Conservation (phyloP, 2,113 vertebrate genomes). For the Nematolebias whitei region DNA sequence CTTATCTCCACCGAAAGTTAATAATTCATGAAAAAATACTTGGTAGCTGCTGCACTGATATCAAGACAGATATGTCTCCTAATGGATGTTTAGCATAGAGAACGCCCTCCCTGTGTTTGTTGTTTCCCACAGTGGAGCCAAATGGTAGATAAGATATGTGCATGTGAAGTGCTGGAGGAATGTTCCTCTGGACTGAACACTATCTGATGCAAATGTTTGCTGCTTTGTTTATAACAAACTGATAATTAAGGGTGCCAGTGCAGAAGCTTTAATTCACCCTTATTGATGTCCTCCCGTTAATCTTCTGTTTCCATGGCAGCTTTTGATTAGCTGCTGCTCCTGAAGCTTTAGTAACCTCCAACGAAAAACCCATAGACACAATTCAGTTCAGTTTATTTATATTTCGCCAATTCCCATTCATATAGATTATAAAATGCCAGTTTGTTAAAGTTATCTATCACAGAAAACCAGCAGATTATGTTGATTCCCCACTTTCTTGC, state of each 20-base stretch:
- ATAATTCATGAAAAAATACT: slow-evolving; percentile 73
- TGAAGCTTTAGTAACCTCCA: too few relatives aligned
- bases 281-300: too few relatives aligned
- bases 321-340: too few relatives aligned
- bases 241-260: neutral
- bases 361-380: too few relatives aligned
- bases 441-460: too few relatives aligned
- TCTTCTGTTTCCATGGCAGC: too few relatives aligned
- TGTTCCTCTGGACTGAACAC: neutral
- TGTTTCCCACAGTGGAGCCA: slow-evolving; percentile 39
- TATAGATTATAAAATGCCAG: too few relatives aligned
- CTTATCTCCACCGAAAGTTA: slow-evolving; percentile 72
- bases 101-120: slow-evolving; percentile 54
- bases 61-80: slow-evolving; percentile 55
- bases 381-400: too few relatives aligned
- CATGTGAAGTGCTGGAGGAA: slow-evolving; percentile 23
- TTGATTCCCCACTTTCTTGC: too few relatives aligned
- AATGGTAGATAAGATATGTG: slow-evolving; percentile 44
- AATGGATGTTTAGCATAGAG: slow-evolving; percentile 59
- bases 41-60: slow-evolving; percentile 46
- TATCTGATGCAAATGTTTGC: neutral
- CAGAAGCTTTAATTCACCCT: too few relatives aligned
- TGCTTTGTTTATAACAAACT: neutral
- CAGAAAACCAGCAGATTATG: too few relatives aligned
- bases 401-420: too few relatives aligned